Conservation (phyloP, 2,113 vertebrate genomes). For the Malurus alboscapulatus region DNA sequence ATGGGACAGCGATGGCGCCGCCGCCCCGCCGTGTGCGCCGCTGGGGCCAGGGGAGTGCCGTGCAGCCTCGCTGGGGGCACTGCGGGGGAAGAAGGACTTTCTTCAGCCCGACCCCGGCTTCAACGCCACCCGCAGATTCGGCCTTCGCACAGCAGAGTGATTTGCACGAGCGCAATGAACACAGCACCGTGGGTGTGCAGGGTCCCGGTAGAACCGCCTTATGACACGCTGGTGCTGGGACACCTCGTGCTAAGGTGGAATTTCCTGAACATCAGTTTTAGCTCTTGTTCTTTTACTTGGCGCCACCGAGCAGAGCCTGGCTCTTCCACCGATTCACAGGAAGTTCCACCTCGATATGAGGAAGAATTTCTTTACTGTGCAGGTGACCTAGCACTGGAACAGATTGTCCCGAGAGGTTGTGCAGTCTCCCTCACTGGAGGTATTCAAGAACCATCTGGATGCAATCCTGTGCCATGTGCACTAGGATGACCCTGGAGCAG, state of each 20-base stretch:
- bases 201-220: accelerated
- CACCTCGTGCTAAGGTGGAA: too few species aligned
- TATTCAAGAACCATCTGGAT: too few species aligned
- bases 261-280: not conserved
- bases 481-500: not conserved
- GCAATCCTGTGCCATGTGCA: not conserved
- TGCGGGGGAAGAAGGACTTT: accelerated
- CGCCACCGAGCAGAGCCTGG: not conserved
- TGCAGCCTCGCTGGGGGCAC: accelerated
- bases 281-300: too few species aligned
- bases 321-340: not conserved
- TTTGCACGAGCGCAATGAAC: accelerated
- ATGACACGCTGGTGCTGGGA: not conserved
- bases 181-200: not conserved
- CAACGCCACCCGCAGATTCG: not conserved
- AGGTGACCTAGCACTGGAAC: not conserved
- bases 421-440: not conserved
- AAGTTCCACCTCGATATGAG: not conserved
- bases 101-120: accelerated
- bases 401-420: not conserved
- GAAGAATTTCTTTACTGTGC: too few species aligned
- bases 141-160: not conserved
- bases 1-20: accelerated
- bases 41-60: accelerated
- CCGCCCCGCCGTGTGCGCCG: accelerated